Evolutionary conservation across 2,888 invertebrate species (phyloP), one percentile per base, ranked within the genome.

Genomic region (Pyrgus malvae): DNA sequence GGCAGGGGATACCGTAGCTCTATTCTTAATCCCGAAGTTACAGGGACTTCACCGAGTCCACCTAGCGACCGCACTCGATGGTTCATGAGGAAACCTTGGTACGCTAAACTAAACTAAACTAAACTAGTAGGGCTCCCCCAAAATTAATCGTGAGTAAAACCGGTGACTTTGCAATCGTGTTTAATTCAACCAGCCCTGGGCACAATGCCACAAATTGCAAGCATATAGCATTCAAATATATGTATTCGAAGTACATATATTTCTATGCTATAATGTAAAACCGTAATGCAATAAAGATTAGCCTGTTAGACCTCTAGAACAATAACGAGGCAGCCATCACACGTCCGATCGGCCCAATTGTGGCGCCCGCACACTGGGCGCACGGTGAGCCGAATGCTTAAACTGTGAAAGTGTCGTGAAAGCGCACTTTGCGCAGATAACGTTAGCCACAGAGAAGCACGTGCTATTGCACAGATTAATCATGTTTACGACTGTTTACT

Each of bases 361-460:
- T 17, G 48, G 49, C 41, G 49, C 31, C 21, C 27, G 37, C 21
- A 14, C 33, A 33, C 25, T 31, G 35, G 16, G 37, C 16, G 16
- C 14, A 35, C 14, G 37, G n/a, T 17, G 37, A 7, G 33, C 41
- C 41, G 49, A 50, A 50, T 50, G 49, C 41, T 50, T 14, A 42
- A 33, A 42, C 41, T 33, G 49, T 50, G 49, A 50, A 50, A 50
- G 49, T 42, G 49, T 11, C 33, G 41, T 25, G 49, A 50, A 50
- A 50, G 49, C 49, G 49, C 29, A 12, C 11, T 12, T 11, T 11
- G 27, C 40, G 35, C 33, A 46, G 46, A 14, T 8, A 29, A 29
- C 9, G 29, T 40, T 29, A 6, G 12, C 5, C 8, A 48, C 27
- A 48, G 38, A 27, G 7, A 14, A 12, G 33, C 33, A 12, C n/a